Percentiles rank a stretch among this genome's conserved stretches.
phyloP scores from a whole-genome alignment of 2,113 vertebrate species.

The Crocuta crocuta region DNA sequence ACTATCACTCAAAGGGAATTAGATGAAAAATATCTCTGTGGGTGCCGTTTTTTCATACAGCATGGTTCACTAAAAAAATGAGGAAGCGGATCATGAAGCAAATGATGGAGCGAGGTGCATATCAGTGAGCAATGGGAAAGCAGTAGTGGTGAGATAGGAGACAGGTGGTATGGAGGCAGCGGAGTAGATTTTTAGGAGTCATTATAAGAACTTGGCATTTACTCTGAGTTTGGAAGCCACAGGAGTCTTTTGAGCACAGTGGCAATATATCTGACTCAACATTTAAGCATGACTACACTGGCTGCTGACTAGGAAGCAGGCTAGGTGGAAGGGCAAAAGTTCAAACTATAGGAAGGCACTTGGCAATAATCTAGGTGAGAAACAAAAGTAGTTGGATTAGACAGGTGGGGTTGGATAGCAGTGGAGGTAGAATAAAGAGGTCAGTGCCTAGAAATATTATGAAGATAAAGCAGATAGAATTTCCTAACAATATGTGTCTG shows the following conservation, averaged over 20 bases:
- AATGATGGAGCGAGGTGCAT: not conserved
- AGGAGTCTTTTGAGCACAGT: not conserved
- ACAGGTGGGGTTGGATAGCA: not conserved
- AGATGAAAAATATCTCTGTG: not conserved
- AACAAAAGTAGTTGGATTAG: not conserved
- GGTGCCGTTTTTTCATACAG: not conserved
- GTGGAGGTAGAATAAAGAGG: not conserved
- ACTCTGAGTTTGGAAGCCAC: not conserved
- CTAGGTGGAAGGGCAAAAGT: not conserved
- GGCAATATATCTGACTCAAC: not conserved
- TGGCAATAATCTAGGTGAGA: not conserved
- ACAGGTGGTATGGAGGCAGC: not conserved
- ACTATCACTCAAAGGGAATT: not conserved
- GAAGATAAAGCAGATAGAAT: not conserved
- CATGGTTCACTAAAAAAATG: not conserved
- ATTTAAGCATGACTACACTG: not conserved
- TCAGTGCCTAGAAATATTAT: not conserved
- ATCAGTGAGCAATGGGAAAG: not conserved
- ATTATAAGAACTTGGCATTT: not conserved
- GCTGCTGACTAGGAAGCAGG: not conserved
- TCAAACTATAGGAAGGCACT: not conserved
- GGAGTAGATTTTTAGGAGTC: not conserved
- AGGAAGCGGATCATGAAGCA: not conserved
- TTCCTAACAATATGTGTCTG: not conserved
- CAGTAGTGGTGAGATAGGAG: not conserved